phyloP scores from a whole-genome alignment of 2,113 vertebrate genomes.

The Aldabrachelys gigantea region DNA sequence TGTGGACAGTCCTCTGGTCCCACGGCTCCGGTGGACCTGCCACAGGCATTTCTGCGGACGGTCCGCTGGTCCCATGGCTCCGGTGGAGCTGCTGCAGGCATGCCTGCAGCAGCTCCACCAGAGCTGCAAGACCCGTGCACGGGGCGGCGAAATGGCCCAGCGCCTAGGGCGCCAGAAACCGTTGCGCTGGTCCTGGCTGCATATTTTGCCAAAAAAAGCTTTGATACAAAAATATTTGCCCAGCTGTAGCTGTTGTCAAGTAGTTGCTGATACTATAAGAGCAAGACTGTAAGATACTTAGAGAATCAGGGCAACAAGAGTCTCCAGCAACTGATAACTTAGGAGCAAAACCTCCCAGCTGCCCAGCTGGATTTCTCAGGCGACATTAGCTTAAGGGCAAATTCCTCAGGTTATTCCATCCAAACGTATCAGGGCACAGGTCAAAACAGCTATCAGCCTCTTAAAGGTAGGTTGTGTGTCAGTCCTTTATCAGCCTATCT shows the following conservation, averaged over 20 bases:
- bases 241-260: neutral
- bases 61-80: no score
- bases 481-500: neutral
- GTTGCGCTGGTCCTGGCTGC: neutral
- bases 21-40: no score
- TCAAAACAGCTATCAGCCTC: neutral
- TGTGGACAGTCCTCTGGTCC: no score
- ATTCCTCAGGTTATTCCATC: neutral
- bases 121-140: no score
- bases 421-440: neutral
- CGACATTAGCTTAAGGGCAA: neutral
- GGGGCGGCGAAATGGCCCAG: no score
- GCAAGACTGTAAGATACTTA: neutral
- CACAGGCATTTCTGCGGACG: no score
- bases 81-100: no score
- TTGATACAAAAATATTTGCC: neutral
- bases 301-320: neutral
- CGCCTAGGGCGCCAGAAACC: no score
- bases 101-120: no score
- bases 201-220: neutral
- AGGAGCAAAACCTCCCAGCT: accelerated
- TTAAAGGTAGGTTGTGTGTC: neutral
- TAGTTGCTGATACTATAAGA: neutral
- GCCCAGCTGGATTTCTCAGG: neutral
- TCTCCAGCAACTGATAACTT: neutral